These are phyloP conservation scores for Belgica antarctica DNA, from an alignment of 2,888 invertebrate genomes.

Conservation along the genomic window DNA sequence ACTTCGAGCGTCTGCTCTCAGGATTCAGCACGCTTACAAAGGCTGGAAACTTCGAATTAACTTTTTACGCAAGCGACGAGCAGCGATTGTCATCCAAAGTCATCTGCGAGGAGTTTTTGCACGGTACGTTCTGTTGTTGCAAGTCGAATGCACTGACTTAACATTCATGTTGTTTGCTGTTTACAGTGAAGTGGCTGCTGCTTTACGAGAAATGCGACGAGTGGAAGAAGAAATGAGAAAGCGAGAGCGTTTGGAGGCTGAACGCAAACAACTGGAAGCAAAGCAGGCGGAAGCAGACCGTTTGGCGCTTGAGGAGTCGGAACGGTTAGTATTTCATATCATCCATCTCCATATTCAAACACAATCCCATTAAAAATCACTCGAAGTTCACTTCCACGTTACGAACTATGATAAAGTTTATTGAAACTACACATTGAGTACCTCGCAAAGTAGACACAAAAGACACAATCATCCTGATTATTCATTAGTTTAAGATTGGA, in stretches of 20 bases:
- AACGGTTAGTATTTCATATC: conserved; percentile 57
- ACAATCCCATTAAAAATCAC: not conserved
- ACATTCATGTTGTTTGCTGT: too few relatives aligned
- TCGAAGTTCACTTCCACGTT: too few relatives aligned
- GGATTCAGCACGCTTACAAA: conserved; percentile 79
- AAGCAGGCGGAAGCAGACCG: conserved; percentile 57
- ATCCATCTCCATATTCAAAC: not conserved
- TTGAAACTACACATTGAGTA: not conserved
- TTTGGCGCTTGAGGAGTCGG: conserved; percentile 63
- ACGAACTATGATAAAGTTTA: too few relatives aligned
- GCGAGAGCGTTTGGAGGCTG: conserved; percentile 69
- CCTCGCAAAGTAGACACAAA: not conserved
- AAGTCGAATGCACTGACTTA: too few relatives aligned
- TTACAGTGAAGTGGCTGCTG: conserved; percentile 74
- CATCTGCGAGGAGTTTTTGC: conserved; percentile 87
- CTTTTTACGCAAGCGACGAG: conserved; percentile 76
- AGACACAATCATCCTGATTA: not conserved
- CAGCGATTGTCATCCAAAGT: conserved; percentile 81
- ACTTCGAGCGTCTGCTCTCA: conserved; percentile 66
- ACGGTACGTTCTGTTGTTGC: too few relatives aligned
- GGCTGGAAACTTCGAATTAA: conserved; percentile 81
- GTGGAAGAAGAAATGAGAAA: conserved; percentile 84
- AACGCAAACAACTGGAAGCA: conserved; percentile 62
- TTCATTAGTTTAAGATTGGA: not conserved
- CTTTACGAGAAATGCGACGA: conserved; percentile 79